Conservation (phyloP, 2,797 vertebrate species). For the Chloroceryle inda region DNA sequence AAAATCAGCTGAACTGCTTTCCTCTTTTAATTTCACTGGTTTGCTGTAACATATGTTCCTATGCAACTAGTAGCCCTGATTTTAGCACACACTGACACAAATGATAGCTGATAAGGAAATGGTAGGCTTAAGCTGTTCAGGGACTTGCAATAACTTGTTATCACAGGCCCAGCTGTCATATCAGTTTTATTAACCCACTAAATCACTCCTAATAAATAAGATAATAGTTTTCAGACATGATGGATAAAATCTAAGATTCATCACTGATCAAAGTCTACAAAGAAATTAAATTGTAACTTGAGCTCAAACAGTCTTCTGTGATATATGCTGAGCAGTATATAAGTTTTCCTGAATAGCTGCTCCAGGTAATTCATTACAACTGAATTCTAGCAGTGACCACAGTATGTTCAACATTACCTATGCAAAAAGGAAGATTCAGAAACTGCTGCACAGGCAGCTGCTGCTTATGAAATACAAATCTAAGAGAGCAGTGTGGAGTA, state of each 20-base stretch:
- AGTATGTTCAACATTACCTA: background rate
- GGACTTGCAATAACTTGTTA: constrained; percentile 84
- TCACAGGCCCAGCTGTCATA: constrained; percentile 83
- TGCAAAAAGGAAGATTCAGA: background rate
- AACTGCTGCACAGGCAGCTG: background rate
- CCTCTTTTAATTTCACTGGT: constrained; percentile 56
- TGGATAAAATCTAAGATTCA: constrained; percentile 79
- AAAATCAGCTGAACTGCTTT: background rate
- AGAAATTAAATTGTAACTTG: constrained; percentile 82
- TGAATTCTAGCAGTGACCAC: background rate
- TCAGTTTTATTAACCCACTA: constrained; percentile 86
- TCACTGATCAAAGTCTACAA: constrained; percentile 79
- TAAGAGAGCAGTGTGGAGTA: background rate
- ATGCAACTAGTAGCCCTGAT: constrained; percentile 62
- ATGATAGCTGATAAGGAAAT: constrained; percentile 86
- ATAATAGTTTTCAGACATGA: constrained; percentile 80
- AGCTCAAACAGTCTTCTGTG: constrained; percentile 55
- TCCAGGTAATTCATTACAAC: background rate
- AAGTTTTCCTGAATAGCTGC: background rate
- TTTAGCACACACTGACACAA: constrained; percentile 81
- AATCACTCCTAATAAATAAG: constrained; percentile 87
- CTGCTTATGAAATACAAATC: background rate
- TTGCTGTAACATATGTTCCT: constrained; percentile 82
- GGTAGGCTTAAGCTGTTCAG: constrained; percentile 84
- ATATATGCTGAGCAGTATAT: background rate